phyloP scores from a whole-genome alignment of 2,797 vertebrate genomes.

The Meriones psammophilus region DNA sequence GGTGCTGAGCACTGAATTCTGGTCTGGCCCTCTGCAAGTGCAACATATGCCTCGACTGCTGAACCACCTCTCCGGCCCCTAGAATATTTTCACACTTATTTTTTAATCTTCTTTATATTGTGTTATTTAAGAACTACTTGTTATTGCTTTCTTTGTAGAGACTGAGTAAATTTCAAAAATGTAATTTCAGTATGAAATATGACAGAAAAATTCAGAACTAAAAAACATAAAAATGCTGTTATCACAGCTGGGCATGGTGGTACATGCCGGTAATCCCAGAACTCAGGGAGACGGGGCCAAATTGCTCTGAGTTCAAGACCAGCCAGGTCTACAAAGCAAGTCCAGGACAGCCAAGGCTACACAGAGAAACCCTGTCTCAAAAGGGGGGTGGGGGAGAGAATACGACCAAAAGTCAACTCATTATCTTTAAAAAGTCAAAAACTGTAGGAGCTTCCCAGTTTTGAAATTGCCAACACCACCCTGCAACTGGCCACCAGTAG shows the following conservation, averaged over 20 bases:
- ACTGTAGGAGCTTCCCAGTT: not conserved
- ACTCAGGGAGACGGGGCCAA: too few relatives aligned
- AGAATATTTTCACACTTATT: constrained; percentile 31
- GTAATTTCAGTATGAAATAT: constrained; percentile 50
- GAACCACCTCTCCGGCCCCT: not conserved
- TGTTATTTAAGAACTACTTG: constrained; percentile 34
- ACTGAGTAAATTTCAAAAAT: constrained; percentile 62
- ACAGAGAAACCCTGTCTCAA: not conserved
- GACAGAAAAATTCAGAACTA: constrained; percentile 11
- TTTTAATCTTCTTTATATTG: not conserved
- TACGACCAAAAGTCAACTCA: constrained; percentile 3
- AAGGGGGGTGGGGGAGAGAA: not conserved
- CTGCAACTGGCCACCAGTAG: not conserved
- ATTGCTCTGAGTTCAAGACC: too few relatives aligned
- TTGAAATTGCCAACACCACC: not conserved
- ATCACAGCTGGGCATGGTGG: not conserved
- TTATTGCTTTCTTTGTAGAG: constrained; percentile 40
- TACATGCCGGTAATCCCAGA: not conserved
- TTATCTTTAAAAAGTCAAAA: not conserved
- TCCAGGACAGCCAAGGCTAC: not conserved
- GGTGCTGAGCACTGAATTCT: not conserved
- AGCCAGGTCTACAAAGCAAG: too few relatives aligned
- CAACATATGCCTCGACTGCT: too few relatives aligned
- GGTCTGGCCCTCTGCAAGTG: not conserved
- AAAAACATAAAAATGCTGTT: constrained; percentile 31